phyloP scores from a whole-genome alignment of 2,113 vertebrate genomes.

The Campylomormyrus tamandua region DNA sequence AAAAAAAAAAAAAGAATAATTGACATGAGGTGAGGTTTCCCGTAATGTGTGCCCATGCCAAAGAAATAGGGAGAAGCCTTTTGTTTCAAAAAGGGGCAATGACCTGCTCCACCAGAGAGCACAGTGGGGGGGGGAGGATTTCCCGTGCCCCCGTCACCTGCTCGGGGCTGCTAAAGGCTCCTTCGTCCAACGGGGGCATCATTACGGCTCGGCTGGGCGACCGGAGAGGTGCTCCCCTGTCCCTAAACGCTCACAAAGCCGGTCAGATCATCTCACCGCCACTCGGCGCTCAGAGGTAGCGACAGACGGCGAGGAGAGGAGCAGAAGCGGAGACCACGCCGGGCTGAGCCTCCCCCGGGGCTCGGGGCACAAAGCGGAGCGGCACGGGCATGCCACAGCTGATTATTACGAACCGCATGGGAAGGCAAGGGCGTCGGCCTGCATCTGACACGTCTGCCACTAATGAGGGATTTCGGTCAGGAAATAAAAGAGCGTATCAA shows the following conservation, averaged over 20 bases:
- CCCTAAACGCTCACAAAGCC: not conserved
- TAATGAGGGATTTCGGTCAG: not conserved
- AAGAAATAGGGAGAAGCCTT: constrained; percentile 31
- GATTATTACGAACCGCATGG: not conserved
- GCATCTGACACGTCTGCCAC: not conserved
- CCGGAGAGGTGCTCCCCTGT: not conserved
- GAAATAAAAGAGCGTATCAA: not conserved
- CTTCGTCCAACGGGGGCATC: not conserved
- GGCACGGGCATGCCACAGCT: not conserved
- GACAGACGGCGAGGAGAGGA: not conserved
- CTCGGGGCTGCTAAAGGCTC: not conserved
- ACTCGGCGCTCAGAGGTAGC: not conserved
- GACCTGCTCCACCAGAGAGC: constrained; percentile 24
- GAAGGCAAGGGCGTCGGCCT: not conserved
- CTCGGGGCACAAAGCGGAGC: not conserved
- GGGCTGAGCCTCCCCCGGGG: not conserved
- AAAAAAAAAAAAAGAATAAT: constrained; percentile 39
- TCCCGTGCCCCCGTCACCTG: not conserved
- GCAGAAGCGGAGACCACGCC: not conserved
- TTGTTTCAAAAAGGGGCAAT: constrained; percentile 40
- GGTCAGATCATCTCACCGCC: not conserved
- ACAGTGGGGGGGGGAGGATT: not conserved
- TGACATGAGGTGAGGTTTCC: constrained; percentile 44
- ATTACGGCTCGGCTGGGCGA: not conserved
- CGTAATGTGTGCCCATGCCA: constrained; percentile 38